Conservation (phyloP, 2,113 vertebrate genomes). For the Colaptes auratus region DNA sequence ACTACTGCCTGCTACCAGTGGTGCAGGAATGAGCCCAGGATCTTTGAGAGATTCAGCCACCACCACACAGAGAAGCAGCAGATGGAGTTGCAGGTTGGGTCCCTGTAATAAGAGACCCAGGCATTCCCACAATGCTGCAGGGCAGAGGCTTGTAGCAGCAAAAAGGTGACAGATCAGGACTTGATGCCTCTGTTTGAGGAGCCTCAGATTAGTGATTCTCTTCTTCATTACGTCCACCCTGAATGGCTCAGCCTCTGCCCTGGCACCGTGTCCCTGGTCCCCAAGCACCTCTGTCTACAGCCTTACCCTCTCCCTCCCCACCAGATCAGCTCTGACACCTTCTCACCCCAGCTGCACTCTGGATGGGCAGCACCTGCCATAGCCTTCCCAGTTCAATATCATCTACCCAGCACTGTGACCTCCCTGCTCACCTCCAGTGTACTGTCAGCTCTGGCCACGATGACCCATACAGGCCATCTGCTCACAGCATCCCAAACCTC, state of each 20-base stretch:
- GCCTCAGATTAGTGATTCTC: background rate
- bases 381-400: background rate
- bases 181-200: background rate
- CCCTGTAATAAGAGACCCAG: background rate
- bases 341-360: fast-evolving
- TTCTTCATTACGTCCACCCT: background rate
- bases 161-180: background rate
- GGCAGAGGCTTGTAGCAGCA: background rate
- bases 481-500: background rate
- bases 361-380: background rate
- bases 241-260: background rate
- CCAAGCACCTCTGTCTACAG: background rate
- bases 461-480: background rate
- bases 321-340: background rate
- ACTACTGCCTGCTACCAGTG: background rate
- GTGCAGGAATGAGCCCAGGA: background rate
- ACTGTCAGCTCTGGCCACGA: background rate
- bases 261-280: background rate
- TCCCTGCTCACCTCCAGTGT: background rate
- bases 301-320: background rate
- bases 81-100: background rate
- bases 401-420: background rate
- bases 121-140: background rate
- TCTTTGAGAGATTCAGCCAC: background rate
- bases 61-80: background rate